Evolutionary conservation across 1,140 invertebrate species (phyloP), one percentile per base, ranked within the genome.

Genomic region (Neuroterus valhalla): DNA sequence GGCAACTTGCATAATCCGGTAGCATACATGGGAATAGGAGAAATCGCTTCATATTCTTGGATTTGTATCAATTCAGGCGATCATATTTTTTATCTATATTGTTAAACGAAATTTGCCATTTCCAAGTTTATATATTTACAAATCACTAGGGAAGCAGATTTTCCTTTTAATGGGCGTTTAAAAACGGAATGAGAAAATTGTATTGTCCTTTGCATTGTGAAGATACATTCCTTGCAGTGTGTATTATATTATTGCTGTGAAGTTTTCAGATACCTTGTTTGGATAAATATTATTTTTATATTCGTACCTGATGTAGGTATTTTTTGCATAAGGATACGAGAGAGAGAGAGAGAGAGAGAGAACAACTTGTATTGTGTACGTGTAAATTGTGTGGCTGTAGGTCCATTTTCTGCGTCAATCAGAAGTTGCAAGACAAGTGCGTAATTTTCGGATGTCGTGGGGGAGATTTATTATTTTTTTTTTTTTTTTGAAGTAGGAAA

Each of bases 251-350:
- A 62, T 38, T 38, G 31, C 31, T 38, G 31, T 38, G 31, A 38
- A 38, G 31, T 38, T 38, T 38, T 38, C 10, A 38, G 31, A 38
- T 38, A 38, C 4, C 31, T 8, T 38, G 31, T 38, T 38, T 8
- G 31, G 4, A 38, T 8, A 38, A 38, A 38, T 10, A 38, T 62
- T 62, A 31, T 52, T 52, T 62, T 62, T 62, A 62, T 62, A 62
- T 31, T 17, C 55, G 55, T 62, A 62, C 26, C 55, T 38, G 55
- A 38, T n/a, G 55, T 62, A 62, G 55, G 10, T 23, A 31, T 31
- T 62, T 62, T 50, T 62, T 62, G 55, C 55, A 62, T 62, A 8
- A 62, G 31, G 14, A 62, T 38, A 62, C 55, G 55, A 62, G 31
- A 31, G 21, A 23, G n/a, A 62, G 55, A 62, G n/a, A n/a, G n/a